Base-by-base conservation (phyloP, 2,797 vertebrate genomes). In the Neosilurus hyrtlii region DNA sequence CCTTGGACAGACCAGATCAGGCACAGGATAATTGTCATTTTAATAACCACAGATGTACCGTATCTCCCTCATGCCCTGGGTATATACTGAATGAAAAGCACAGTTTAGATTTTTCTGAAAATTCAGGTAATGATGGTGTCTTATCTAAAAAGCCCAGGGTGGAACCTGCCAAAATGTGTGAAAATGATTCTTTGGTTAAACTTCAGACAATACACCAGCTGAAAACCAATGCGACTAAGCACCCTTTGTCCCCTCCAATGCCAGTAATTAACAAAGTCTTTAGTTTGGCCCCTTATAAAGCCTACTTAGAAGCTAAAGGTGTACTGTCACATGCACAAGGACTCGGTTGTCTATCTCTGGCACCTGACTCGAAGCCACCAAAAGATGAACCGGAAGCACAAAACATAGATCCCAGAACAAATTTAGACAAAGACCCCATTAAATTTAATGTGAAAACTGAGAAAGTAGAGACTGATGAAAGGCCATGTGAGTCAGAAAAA, bases 181-280 rank as follows among this genome's bases (percentile, higher is more conserved):
- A 92, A 82, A 80, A 81, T 8, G 88, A 90, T 73, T 61, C 7
- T 74, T 63, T 75, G 62, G 49, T 67, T 37, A 82, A 79, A 61
- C 15, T 74, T 71, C 88, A 82, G 59, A 91, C 86, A 81, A 16
- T 88, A 30, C 86, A 91, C 22, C 52, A 76, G 37, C 82, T 79
- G 81, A 84, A 83, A 18, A 62, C 70, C 59, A 80, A 87, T 49
- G 76, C 83, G 37, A 14, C 67, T 3, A 1, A 81, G 0, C 86
- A 90, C 0, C 35, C 30, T n/a, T 70, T 87, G 7, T 97, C 94
- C 9, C 96, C 96, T 0, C 96, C 95, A 0, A 97, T 99, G 98
- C 97, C 97, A 0, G 90, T 98, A 52, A 99, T 99, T 76, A 94
- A 97, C 89, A 96, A 92, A 0, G 97, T 99, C 62, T 99, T 99